Percentiles rank a stretch among this genome's conserved stretches.
Evolutionary conservation across 2,113 vertebrate genomes (phyloP).

Genomic region (Emydocephalus ijimae): DNA sequence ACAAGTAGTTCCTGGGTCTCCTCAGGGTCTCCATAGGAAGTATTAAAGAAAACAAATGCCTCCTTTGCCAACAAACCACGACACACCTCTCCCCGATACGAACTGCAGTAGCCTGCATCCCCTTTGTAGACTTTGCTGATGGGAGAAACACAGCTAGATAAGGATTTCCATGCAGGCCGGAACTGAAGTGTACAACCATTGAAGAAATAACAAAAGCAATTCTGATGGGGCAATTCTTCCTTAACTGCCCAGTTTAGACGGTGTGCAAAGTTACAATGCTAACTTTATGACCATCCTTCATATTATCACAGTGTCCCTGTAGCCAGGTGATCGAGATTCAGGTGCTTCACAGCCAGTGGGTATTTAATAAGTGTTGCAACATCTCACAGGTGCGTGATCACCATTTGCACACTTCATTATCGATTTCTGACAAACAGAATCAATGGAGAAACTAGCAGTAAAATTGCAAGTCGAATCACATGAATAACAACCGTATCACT

Average conservation of each 20-base stretch:
- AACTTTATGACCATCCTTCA: background rate
- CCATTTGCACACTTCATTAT: background rate
- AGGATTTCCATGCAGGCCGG: slow-evolving; percentile 2
- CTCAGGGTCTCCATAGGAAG: slow-evolving; percentile 84
- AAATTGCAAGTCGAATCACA: background rate
- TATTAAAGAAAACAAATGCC: slow-evolving; percentile 90
- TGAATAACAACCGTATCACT: background rate
- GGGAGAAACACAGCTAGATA: background rate
- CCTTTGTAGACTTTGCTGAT: slow-evolving; percentile 83
- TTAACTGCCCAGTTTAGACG: background rate
- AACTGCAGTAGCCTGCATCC: slow-evolving; percentile 84
- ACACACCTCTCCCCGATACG: slow-evolving; percentile 88
- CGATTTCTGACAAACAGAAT: background rate
- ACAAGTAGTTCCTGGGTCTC: slow-evolving; percentile 87
- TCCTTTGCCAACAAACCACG: slow-evolving; percentile 70
- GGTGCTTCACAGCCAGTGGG: background rate
- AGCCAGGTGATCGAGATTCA: background rate
- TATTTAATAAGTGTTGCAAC: background rate
- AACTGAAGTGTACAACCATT: background rate
- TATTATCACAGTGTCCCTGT: background rate
- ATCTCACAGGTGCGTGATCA: background rate
- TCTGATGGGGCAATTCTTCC: background rate
- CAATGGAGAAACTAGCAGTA: background rate
- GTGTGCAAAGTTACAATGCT: background rate
- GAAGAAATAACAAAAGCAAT: background rate